Evolutionary conservation across 2,797 vertebrate genomes (phyloP).

Genomic region (Iguana delicatissima): DNA sequence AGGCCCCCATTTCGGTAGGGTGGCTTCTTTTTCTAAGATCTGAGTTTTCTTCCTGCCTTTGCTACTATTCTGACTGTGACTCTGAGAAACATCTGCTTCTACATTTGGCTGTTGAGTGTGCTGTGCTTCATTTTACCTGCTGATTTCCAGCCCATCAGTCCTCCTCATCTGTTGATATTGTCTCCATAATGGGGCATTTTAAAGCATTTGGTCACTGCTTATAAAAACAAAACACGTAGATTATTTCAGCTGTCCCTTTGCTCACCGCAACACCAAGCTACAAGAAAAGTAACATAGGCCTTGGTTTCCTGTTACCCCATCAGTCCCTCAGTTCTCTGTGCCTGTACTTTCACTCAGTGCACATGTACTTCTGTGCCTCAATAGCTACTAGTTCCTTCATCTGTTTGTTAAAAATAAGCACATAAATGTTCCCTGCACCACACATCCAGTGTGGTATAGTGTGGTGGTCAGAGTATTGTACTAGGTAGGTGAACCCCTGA

Average conservation of each 20-base stretch:
- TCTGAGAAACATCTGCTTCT: not conserved
- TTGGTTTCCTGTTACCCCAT: not conserved
- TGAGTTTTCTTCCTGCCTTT: not conserved
- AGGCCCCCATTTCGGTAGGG: slow-evolving; percentile 86
- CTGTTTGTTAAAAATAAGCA: not conserved
- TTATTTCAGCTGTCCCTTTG: not conserved
- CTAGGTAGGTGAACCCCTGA: no score
- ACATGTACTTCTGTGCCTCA: not conserved
- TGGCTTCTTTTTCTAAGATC: fast-evolving
- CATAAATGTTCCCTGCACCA: not conserved
- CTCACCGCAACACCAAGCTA: not conserved
- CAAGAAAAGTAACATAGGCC: not conserved
- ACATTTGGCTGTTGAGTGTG: not conserved
- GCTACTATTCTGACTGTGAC: no score
- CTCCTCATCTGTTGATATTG: no score
- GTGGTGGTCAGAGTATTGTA: not conserved
- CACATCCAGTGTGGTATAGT: not conserved
- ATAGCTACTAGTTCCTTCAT: not conserved
- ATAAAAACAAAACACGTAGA: no score
- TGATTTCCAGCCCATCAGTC: not conserved
- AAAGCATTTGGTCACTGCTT: not conserved
- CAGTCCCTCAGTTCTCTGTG: not conserved
- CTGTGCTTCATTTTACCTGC: no score
- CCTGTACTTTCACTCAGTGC: not conserved
- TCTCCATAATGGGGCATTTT: not conserved